These are phyloP conservation scores for Eulimnadia texana DNA, from an alignment of 1,140 invertebrate genomes.

Conservation along the genomic window DNA sequence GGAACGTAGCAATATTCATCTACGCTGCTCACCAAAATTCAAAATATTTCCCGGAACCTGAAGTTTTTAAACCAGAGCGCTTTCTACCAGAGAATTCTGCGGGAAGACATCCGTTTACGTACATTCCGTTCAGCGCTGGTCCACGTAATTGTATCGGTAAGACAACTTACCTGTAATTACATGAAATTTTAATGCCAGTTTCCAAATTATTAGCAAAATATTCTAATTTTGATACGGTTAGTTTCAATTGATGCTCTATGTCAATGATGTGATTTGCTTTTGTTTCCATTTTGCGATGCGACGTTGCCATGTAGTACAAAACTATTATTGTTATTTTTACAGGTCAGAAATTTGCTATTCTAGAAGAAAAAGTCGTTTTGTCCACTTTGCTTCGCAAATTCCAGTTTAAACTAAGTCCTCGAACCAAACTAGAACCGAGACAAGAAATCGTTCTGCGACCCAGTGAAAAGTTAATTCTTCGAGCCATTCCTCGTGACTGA, in stretches of 20 bases:
- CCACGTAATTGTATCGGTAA: constrained; percentile 58
- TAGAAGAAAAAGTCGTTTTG: constrained; percentile 73
- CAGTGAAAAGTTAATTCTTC: constrained; percentile 16
- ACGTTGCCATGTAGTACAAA: no score
- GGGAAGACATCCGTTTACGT: constrained; percentile 45
- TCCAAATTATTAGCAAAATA: not conserved
- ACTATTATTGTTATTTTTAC: constrained; percentile 13
- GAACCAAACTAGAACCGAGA: constrained; percentile 54
- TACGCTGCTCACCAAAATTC: constrained; percentile 34
- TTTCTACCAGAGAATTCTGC: constrained; percentile 37
- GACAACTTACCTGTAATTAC: no score
- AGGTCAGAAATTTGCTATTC: constrained; percentile 74
- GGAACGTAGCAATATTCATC: constrained; percentile 31
- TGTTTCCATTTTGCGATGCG: no score
- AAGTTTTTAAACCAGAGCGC: constrained; percentile 38
- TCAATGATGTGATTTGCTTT: no score
- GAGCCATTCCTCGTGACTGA: not conserved
- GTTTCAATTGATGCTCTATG: no score
- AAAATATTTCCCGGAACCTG: constrained; percentile 43
- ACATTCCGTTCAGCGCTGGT: constrained; percentile 59
- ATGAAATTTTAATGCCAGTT: not conserved
- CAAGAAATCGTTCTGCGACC: constrained; percentile 71
- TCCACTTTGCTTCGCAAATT: constrained; percentile 74
- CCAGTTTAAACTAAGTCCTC: constrained; percentile 19
- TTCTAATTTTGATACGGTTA: not conserved